phyloP scores from a whole-genome alignment of 1,140 invertebrate genomes.

The Lepidurus arcticus region DNA sequence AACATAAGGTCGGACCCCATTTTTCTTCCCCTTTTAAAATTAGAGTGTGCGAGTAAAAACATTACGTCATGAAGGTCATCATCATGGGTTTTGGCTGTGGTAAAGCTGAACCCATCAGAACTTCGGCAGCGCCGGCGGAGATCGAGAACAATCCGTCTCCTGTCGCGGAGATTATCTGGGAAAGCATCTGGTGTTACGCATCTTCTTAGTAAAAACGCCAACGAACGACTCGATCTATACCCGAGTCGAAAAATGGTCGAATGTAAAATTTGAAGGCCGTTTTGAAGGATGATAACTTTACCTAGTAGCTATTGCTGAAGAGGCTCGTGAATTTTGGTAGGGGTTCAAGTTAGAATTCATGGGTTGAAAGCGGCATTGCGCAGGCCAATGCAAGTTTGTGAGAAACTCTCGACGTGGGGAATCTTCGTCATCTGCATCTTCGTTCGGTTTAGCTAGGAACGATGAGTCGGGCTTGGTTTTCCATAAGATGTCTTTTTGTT shows the following conservation, averaged over 20 bases:
- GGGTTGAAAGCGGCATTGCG: background rate
- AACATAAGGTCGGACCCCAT: background rate
- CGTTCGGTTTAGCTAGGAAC: background rate
- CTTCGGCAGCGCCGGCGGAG: conserved; percentile 25
- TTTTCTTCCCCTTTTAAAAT: background rate
- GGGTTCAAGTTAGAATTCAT: background rate
- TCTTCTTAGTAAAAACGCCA: background rate
- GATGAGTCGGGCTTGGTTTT: background rate
- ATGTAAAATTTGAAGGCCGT: background rate
- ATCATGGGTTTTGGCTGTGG: conserved; percentile 10
- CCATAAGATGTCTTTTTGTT: conserved; percentile 55
- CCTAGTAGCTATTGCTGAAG: background rate
- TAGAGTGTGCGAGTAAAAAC: background rate
- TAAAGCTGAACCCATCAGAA: conserved; percentile 28
- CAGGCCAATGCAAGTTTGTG: background rate
- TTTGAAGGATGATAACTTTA: background rate
- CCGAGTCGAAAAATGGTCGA: too few relatives aligned
- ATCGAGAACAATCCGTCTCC: conserved; percentile 25
- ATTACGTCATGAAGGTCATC: background rate
- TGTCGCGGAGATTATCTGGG: background rate
- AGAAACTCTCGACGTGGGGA: background rate
- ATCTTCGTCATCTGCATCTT: background rate
- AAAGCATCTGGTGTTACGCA: background rate
- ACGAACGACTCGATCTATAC: background rate
- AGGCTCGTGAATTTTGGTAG: background rate